Evolutionary conservation across 2,797 vertebrate species (phyloP), one percentile per base, ranked within the genome.

Genomic region (Euthynnus affinis): DNA sequence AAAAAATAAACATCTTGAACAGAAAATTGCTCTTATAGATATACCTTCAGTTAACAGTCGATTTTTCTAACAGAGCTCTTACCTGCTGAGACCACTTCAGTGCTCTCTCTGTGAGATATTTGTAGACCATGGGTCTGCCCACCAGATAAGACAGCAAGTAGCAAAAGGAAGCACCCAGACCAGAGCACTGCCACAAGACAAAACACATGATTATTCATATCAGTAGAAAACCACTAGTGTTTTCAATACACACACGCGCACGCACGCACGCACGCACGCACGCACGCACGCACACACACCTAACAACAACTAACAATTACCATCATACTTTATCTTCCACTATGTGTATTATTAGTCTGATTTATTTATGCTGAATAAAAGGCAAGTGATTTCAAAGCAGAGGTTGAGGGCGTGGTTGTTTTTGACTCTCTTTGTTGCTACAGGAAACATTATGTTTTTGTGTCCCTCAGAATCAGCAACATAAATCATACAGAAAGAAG

Each of bases 81-180:
- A 99, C 98, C 97, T 99, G 98, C 84, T 99, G 96, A 80, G 98
- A 99, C 98, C 98, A 99, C 92, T 97, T 98, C 56, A 97, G 94
- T 74, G 96, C 98, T 93, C 96, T 97, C 87, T 98, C 98, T 88
- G 97, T 97, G 88, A 99, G 95, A 79, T 99, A 99, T 95, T 96
- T 98, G 93, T 99, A 97, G 32, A 99, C 96, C 83, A 99, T 93
- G 0, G 98, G 98, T 82, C 97, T 96, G 66, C 98, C 98, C 69
- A 99, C 98, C 82, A 98, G 93, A 92, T 99, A 99, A 7, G 98
- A 99, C 68, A 99, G 93, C 97, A 99, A 95, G 42, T 98, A 99
- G 91, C 98, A 99, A 84, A 99, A 99, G 1, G 98, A 98, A 63
- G 98, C 98, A 69, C 98, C 98, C 6, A 99, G 96, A 68, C 98